Evolutionary conservation across 1,140 invertebrate species (phyloP), one percentile per base, ranked within the genome.

Genomic region (Hycleus phaleratus): DNA sequence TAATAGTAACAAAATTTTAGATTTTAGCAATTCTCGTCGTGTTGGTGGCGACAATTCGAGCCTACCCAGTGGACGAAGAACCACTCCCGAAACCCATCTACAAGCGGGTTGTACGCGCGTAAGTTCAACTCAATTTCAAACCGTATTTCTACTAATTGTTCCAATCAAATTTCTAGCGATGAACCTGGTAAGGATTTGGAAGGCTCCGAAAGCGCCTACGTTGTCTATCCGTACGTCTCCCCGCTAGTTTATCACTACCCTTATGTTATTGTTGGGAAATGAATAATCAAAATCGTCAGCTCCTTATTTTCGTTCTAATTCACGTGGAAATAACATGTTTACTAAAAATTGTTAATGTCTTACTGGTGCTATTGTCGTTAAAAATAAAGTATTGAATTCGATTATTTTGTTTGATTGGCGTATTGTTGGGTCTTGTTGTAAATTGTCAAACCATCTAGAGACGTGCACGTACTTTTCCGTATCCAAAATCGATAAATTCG

Each of bases 401-500:
- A 85, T 74, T 10, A 81, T 26, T 39, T 77, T 70, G 59, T 82
- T 75, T 52, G 77, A 76, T 54, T 80, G 79, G 46, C 81, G 71
- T 26, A 84, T 66, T 61, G 76, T 75, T 5, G 75, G 70, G 58
- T 83, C 77, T 65, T 84, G 78, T 58, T 85, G 83, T 57, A 85
- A 70, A 66, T 84, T 81, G 63, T 84, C 80, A 63, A 82, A 85
- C 84, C 84, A 85, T 58, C 84, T 75, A 3, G 81, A 85, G 0
- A 85, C 69, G 64, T 85, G 78, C n/a, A 83, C 53, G 49, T 78
- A 81, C 58, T 77, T 76, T 56, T 82, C 82, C 55, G 84, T 84
- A 3, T 84, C 81, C 57, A 80, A 73, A 18, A 75, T 73, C 1
- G 72, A 74, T 26, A 85, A 68, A 24, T 72, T 74, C 62, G 69